These are phyloP conservation scores for Cyclargus thomasi DNA, from an alignment of 1,140 invertebrate genomes.

Conservation along the genomic window DNA sequence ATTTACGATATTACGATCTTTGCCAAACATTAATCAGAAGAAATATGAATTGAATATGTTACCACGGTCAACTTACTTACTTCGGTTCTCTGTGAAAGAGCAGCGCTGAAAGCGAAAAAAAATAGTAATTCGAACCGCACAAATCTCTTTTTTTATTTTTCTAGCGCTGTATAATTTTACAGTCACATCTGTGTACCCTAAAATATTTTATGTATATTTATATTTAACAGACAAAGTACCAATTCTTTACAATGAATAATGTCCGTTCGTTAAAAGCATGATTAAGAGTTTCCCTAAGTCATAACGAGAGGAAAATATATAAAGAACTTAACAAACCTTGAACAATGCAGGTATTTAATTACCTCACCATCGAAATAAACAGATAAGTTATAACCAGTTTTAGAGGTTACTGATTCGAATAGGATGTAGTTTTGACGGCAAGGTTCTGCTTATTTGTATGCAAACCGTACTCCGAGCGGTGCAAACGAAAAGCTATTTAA, in stretches of 20 bases:
- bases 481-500: constrained; percentile 5
- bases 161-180: background rate
- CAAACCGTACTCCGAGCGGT: background rate
- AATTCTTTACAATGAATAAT: background rate
- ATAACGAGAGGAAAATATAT: background rate
- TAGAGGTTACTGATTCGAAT: constrained; percentile 9
- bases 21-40: no score
- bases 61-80: no score
- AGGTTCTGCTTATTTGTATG: constrained; percentile 11
- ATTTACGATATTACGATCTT: no score
- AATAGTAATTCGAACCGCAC: no score
- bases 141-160: no score
- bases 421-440: constrained; percentile 6
- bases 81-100: no score
- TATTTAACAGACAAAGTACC: background rate
- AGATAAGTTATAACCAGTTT: constrained; percentile 10
- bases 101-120: no score
- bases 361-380: background rate
- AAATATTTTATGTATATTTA: no score
- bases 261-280: background rate
- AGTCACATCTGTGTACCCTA: background rate
- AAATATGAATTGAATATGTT: no score
- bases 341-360: background rate
- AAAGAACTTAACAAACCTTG: background rate
- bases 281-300: background rate